Base-by-base conservation (phyloP, 2,797 vertebrate genomes). In the Apodemus agrarius region DNA sequence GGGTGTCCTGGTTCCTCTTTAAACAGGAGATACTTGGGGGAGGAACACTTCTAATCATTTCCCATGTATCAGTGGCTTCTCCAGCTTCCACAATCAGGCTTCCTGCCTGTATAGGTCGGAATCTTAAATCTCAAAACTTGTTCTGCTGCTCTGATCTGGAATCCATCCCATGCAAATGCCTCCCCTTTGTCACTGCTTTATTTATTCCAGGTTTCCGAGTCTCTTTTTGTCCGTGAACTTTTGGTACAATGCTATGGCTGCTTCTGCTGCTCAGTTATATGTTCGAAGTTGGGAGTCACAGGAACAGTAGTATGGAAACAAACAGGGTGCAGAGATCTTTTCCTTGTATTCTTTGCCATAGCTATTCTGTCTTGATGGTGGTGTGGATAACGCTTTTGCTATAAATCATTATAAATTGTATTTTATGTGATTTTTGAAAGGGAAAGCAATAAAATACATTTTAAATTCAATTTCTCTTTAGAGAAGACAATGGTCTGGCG, bases 81-180 rank as follows among this genome's bases (percentile, higher is more conserved):
- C 9, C 83, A 80, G 46, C 49, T 91, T 96, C 97, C 91, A 78
- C 19, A 65, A 94, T 59, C 76, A 97, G 83, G 76, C 97, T 97
- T 96, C 84, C 85, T 93, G 90, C 63, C 81, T 83, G 2, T 21
- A 75, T 26, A 49, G 17, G 37, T 79, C 37, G 80, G 46, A 85
- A 79, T 83, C 79, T 94, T 46, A 81, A 83, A 67, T 91, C 74
- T 82, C 93, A 88, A 96, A 96, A 87, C 69, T 34, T 67, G 59
- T 74, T 29, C 29, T 40, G 54, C 43, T 1, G 4, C 0, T 87
- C 52, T 81, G 82, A 52, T 49, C 57, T 86, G 93, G 79, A 86
- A 46, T 17, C 57, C 31, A n/a, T 89, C 19, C 63, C n/a, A 1
- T 19, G 0, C 3, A 7, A 61, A 63, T 79, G 26, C 24, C 91